Evolutionary conservation across 1,140 invertebrate species (phyloP).

Genomic region (Cyclina sinensis): DNA sequence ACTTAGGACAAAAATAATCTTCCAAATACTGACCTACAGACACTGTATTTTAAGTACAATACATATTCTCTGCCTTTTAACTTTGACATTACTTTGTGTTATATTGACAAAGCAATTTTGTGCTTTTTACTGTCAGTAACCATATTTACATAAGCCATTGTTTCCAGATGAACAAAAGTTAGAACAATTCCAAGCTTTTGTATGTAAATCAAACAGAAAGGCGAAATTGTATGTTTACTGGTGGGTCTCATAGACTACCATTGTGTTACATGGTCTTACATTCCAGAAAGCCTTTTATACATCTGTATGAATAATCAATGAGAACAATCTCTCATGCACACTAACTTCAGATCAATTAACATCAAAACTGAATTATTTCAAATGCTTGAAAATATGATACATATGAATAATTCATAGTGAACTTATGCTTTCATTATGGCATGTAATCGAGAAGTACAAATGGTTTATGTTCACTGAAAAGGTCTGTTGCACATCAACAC

Average conservation of each 20-base stretch:
- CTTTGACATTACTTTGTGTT: background rate
- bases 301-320: constrained; percentile 6
- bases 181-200: no score
- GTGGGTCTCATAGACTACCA: background rate
- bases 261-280: background rate
- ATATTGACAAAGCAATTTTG: background rate
- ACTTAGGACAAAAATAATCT: no score
- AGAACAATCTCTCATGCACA: background rate
- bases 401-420: background rate
- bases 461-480: no score
- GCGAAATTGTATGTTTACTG: background rate
- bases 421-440: constrained; percentile 3
- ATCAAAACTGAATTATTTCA: constrained; percentile 8
- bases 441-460: no score
- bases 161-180: no score
- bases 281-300: background rate
- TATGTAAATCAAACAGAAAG: background rate
- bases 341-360: background rate
- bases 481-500: no score
- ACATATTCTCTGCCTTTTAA: no score
- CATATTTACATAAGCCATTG: background rate
- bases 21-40: no score
- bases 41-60: no score
- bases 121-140: background rate
- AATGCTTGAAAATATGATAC: background rate